Conservation (phyloP, 2,113 vertebrate species). For the Mus spicilegus region DNA sequence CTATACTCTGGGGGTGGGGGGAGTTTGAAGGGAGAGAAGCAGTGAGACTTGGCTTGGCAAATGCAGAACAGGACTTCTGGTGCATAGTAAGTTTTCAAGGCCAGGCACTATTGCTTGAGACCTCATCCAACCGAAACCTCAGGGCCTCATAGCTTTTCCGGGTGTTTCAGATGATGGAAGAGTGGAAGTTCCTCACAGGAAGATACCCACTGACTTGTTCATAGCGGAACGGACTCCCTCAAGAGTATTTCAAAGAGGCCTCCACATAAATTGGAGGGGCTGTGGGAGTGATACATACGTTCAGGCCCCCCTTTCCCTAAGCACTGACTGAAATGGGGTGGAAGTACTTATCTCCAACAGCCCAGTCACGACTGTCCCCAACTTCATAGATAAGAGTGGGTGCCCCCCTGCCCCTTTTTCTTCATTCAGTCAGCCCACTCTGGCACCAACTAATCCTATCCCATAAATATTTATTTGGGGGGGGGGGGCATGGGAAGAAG, state of each 20-base stretch:
- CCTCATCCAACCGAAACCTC: not conserved
- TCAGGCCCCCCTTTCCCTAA: no score
- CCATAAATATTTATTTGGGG: not conserved
- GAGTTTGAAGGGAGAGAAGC: no score
- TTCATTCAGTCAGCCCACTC: not conserved
- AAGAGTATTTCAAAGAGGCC: no score
- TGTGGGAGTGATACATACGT: not conserved
- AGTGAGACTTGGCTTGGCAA: not conserved
- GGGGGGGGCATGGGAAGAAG: not conserved
- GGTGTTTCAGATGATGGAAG: not conserved
- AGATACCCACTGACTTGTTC: not conserved
- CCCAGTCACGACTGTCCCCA: not conserved
- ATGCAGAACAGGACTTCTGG: not conserved
- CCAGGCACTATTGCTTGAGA: not conserved
- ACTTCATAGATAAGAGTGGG: not conserved
- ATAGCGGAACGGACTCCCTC: not conserved
- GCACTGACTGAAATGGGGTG: not conserved
- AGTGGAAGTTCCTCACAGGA: not conserved
- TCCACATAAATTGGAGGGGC: accelerated
- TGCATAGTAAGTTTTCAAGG: no score
- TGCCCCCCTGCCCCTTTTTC: not conserved
- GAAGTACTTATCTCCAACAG: not conserved
- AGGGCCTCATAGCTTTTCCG: not conserved
- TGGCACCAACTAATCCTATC: not conserved
- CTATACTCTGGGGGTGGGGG: not conserved